phyloP scores from a whole-genome alignment of 1,140 invertebrate genomes.

The Meloidogyne chitwoodi region DNA sequence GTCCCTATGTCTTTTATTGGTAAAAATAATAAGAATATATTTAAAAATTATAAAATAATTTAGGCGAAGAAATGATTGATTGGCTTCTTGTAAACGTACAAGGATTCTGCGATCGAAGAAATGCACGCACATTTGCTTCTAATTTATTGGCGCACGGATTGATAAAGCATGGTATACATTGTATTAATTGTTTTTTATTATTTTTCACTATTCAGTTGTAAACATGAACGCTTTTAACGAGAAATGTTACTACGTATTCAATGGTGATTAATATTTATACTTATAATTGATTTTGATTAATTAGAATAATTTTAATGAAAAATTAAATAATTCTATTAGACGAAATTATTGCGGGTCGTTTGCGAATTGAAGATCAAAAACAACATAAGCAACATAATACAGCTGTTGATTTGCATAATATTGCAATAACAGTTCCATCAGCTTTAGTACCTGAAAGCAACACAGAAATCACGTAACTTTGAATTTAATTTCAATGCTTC shows the following conservation, averaged over 20 bases:
- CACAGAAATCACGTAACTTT: slow-evolving; percentile 32
- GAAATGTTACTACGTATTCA: slow-evolving; percentile 95
- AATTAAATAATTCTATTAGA: slow-evolving; percentile 5
- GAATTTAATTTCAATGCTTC: background rate
- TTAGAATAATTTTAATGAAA: background rate
- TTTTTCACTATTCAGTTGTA: slow-evolving; percentile 68
- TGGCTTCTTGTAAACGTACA: slow-evolving; percentile 35
- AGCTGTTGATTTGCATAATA: background rate
- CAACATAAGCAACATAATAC: background rate
- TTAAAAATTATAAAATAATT: background rate
- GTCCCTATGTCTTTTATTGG: slow-evolving; percentile 95
- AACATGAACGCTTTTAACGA: slow-evolving; percentile 98
- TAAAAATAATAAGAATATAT: slow-evolving; percentile 52
- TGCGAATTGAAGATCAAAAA: slow-evolving; percentile 13
- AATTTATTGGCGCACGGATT: slow-evolving; percentile 88
- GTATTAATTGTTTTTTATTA: background rate
- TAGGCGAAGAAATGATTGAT: slow-evolving; percentile 44
- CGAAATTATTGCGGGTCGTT: slow-evolving; percentile 29
- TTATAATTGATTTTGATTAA: slow-evolving; percentile 4
- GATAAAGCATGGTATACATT: slow-evolving; percentile 72
- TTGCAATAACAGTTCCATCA: too few species aligned
- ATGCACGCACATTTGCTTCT: slow-evolving; percentile 91
- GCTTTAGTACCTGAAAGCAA: slow-evolving; percentile 24
- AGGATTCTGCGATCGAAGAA: slow-evolving; percentile 77
- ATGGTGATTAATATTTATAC: slow-evolving; percentile 34